phyloP scores from a whole-genome alignment of 1,140 invertebrate genomes.

The Leucophenga varia region DNA sequence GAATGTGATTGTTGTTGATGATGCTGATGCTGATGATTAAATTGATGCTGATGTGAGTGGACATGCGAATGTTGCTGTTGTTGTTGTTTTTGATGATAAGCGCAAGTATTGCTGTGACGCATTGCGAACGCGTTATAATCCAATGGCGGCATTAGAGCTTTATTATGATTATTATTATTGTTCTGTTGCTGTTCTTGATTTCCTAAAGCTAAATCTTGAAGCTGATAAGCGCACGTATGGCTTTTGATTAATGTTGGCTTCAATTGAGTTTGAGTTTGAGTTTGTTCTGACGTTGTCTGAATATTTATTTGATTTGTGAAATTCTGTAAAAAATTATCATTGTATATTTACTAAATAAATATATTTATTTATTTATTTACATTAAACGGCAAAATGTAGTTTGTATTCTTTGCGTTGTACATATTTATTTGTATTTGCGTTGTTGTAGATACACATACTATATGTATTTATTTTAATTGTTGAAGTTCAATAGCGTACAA shows the following conservation, averaged over 20 bases:
- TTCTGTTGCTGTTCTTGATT: constrained; percentile 13
- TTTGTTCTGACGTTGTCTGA: constrained; percentile 23
- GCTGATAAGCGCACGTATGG: constrained; percentile 42
- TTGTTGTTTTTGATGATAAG: no score
- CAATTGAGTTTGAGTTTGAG: constrained; percentile 18
- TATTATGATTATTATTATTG: not conserved
- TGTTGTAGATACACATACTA: constrained; percentile 5
- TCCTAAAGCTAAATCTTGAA: constrained; percentile 42
- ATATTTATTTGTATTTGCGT: constrained; percentile 7
- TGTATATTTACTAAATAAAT: constrained; percentile 7
- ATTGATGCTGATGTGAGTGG: constrained; percentile 7
- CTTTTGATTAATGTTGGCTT: constrained; percentile 41
- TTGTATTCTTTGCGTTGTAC: not conserved
- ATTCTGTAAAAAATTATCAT: constrained; percentile 34
- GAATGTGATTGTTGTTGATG: constrained; percentile 25
- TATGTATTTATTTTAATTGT: no score
- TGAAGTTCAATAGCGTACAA: not conserved
- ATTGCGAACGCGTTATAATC: constrained; percentile 5
- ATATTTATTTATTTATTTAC: not conserved
- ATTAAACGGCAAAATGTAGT: not conserved
- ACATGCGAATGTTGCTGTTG: not conserved
- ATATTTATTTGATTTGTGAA: constrained; percentile 47
- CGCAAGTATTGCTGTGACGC: no score
- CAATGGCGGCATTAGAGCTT: constrained; percentile 26
- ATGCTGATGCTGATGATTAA: constrained; percentile 14